A percentile compares a stretch with the other conserved stretches of the same genome.
Evolutionary conservation across 2,113 vertebrate genomes (phyloP).

Genomic region (Ochotona princeps): DNA sequence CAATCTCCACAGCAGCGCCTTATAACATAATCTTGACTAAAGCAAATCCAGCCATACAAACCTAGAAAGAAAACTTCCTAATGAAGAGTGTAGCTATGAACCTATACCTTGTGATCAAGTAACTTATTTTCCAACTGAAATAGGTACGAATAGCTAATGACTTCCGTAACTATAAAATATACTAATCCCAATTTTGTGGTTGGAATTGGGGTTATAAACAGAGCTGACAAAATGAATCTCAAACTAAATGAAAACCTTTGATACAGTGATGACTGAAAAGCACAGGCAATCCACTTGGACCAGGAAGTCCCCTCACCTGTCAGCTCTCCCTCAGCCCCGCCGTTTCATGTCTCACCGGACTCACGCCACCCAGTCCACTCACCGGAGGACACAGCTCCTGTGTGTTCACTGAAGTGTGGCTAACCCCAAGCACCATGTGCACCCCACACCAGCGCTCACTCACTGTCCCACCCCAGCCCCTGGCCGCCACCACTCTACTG

Average conservation of each 20-base stretch:
- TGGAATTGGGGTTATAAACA: constrained; percentile 26
- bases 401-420: not conserved
- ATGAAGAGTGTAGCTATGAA: not conserved
- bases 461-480: not conserved
- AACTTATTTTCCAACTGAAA: not conserved
- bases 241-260: constrained; percentile 9
- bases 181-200: not conserved
- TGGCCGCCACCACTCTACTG: not conserved
- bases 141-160: not conserved
- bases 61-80: not conserved
- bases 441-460: not conserved
- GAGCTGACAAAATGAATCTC: not conserved
- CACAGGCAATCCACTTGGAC: not conserved
- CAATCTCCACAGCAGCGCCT: not conserved
- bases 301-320: not conserved
- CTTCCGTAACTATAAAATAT: not conserved
- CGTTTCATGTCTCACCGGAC: not conserved
- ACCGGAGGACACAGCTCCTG: not conserved
- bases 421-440: not conserved
- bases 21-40: not conserved
- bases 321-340: not conserved
- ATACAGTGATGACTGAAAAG: not conserved
- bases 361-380: not conserved
- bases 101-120: not conserved
- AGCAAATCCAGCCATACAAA: constrained; percentile 21